These are phyloP conservation scores for Halichondria panicea DNA, from an alignment of 37 sponge, comb jelly and placozoan genomes.

Conservation along the genomic window DNA sequence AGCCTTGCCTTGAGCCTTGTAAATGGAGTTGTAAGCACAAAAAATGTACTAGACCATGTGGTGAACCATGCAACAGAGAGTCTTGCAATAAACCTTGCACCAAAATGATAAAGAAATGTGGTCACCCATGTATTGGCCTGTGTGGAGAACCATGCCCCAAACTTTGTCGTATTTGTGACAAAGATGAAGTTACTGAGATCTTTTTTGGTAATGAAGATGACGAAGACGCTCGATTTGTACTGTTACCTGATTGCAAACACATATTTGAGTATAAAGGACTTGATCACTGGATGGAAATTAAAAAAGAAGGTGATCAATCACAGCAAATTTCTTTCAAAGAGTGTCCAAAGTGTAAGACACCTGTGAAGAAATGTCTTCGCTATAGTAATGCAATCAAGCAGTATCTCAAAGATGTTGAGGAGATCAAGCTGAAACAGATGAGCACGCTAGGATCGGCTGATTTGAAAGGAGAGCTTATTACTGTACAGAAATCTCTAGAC, in stretches of 20 bases:
- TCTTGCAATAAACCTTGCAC: no score
- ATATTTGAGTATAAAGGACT: slow-evolving; percentile 79
- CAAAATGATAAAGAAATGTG: slow-evolving; percentile 56
- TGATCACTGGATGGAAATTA: slow-evolving; percentile 78
- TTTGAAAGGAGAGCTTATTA: background rate
- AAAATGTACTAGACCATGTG: slow-evolving; percentile 68
- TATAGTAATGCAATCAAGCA: slow-evolving; percentile 84
- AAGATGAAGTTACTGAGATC: slow-evolving; percentile 60
- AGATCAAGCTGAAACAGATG: slow-evolving; percentile 56
- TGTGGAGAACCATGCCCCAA: slow-evolving; percentile 89
- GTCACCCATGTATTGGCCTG: slow-evolving; percentile 85
- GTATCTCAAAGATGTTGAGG: slow-evolving; percentile 53
- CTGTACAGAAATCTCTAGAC: background rate
- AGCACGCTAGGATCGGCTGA: background rate
- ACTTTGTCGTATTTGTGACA: slow-evolving; percentile 66
- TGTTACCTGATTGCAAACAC: slow-evolving; percentile 82
- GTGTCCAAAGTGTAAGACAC: slow-evolving; percentile 83
- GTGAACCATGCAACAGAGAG: slow-evolving; percentile 30
- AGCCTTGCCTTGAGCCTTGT: slow-evolving; percentile 83
- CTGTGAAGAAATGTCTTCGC: slow-evolving; percentile 66
- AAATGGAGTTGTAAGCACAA: slow-evolving; percentile 79
- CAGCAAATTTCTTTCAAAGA: slow-evolving; percentile 59
- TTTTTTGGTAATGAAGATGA: slow-evolving; percentile 84
- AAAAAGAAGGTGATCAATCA: background rate
- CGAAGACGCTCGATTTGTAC: slow-evolving; percentile 74